phyloP scores from a whole-genome alignment of 2,888 invertebrate species.

The Lithosia quadra region DNA sequence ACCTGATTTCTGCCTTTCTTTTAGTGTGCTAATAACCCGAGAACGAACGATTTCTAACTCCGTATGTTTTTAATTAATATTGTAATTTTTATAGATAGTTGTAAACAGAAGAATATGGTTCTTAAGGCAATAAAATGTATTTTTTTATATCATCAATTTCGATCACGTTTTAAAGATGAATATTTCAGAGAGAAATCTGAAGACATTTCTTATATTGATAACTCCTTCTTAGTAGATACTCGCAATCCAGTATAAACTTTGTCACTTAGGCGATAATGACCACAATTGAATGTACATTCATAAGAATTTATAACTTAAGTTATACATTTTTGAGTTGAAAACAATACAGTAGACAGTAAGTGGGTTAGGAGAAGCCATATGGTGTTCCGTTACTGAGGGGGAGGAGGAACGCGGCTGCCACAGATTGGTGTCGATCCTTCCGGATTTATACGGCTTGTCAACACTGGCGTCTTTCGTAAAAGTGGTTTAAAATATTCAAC shows the following conservation, averaged over 20 bases:
- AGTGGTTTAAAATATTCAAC: constrained; percentile 12
- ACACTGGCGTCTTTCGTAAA: constrained; percentile 13
- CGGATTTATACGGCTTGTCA: constrained; percentile 52
- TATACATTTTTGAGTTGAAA: not conserved
- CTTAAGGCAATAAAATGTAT: not conserved
- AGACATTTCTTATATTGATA: not conserved
- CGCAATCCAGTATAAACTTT: not conserved
- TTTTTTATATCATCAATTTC: not conserved
- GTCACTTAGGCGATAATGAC: not conserved
- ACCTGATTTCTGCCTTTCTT: constrained; percentile 37
- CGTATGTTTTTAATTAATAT: constrained; percentile 3
- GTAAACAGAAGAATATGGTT: not conserved
- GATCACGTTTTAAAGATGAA: not conserved
- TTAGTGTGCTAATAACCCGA: not conserved
- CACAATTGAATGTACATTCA: not conserved
- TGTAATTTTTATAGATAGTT: not conserved
- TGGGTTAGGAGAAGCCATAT: constrained; percentile 30
- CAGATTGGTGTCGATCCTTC: constrained; percentile 51
- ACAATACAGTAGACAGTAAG: not conserved
- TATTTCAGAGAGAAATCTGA: not conserved
- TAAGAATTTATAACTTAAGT: not conserved
- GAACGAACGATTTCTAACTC: not conserved
- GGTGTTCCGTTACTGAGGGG: constrained; percentile 34
- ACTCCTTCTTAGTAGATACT: no score
- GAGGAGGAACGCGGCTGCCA: constrained; percentile 34